Evolutionary conservation across 2,113 vertebrate genomes (phyloP).

Genomic region (Pollimyrus isidori): DNA sequence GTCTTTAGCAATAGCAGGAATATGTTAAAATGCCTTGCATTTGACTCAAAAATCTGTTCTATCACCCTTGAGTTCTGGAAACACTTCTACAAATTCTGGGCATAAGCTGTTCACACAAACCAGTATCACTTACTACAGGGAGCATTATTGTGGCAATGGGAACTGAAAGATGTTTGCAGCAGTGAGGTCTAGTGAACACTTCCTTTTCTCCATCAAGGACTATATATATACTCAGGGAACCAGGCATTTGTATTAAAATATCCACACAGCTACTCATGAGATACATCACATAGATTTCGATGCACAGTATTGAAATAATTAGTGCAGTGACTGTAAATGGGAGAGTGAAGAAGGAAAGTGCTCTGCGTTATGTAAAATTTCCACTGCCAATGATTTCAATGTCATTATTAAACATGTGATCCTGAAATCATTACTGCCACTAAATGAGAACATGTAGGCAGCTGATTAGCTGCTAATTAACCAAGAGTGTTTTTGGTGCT

Average conservation of each 20-base stretch:
- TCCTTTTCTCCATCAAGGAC: neutral
- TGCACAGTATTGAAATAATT: neutral
- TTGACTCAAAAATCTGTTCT: neutral
- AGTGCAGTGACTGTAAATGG: neutral
- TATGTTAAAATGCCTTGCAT: neutral
- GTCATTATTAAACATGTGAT: neutral
- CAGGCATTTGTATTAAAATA: neutral
- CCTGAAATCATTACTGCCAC: neutral
- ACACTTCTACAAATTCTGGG: neutral
- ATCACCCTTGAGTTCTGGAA: neutral
- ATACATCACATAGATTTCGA: neutral
- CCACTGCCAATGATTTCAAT: neutral
- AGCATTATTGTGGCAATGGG: neutral
- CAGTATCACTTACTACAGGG: neutral
- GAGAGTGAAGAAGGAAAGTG: neutral
- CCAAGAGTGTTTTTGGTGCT: neutral
- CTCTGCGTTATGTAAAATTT: neutral
- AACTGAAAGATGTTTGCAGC: neutral
- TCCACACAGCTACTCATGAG: neutral
- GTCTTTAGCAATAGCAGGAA: neutral
- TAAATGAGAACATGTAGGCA: neutral
- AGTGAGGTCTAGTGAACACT: neutral
- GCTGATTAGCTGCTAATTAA: neutral
- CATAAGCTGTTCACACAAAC: neutral
- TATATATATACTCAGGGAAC: neutral